Evolutionary conservation across 2,888 invertebrate species (phyloP), one percentile per base, ranked within the genome.

Genomic region (Lasioglossum calceatum): DNA sequence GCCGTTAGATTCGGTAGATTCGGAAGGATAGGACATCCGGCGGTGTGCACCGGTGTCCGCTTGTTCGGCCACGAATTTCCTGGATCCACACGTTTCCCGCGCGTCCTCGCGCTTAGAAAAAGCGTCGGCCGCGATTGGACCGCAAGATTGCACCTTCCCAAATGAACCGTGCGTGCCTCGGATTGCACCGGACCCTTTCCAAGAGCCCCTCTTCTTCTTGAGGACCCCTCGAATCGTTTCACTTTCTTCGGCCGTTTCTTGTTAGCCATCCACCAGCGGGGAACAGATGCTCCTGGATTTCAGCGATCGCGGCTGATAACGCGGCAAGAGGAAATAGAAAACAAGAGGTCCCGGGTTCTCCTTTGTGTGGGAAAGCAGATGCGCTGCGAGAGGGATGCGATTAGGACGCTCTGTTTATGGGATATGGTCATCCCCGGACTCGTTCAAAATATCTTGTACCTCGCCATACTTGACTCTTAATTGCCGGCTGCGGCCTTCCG

Each of bases 281-380:
- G 85, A 84, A 83, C 91, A 91, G 91, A 91, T 91, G 91, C 91
- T 87, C 80, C 84, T 54, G 89, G 85, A 89, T 91, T 88, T 91
- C 84, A 73, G 85, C 82, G 91, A 89, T 89, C 77, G 78, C 80
- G 71, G 77, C 82, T 81, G 90, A 90, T 90, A 90, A 90, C 75
- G 32, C 73, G 84, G 79, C 77, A 36, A 74, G 76, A 79, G 82
- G 84, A 88, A 90, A 87, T 87, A 84, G 85, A 88, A 87, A 89
- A 88, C 78, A 85, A 85, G 81, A 82, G 81, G 86, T 79, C 73
- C 76, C 23, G 14, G 50, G 58, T 2, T 54, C 44, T 36, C 67
- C 78, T 76, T 81, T 81, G 80, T 79, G 79, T 54, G 75, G 78
- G 78, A 87, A 79, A 81, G 81, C 87, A 84, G 86, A 87, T 87